These are phyloP conservation scores for Drosophila biarmipes DNA, from an alignment of 1,140 invertebrate genomes.

Conservation along the genomic window DNA sequence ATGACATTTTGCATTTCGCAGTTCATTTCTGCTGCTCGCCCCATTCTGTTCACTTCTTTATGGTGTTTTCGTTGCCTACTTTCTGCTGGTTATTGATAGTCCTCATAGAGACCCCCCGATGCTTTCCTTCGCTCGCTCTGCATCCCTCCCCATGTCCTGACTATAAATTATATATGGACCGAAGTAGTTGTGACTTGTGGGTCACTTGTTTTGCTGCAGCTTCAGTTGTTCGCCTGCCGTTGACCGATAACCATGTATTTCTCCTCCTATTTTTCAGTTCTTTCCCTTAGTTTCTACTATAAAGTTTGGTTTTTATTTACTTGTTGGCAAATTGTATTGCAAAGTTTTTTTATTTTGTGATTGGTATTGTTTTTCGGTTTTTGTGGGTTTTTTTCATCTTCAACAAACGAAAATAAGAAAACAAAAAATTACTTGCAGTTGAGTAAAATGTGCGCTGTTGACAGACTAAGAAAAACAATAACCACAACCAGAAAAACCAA, in stretches of 20 bases:
- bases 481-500: constrained; percentile 24
- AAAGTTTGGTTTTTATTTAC: constrained; percentile 3
- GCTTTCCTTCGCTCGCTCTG: not conserved
- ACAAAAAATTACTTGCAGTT: constrained; percentile 50
- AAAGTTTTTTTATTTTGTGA: constrained; percentile 26
- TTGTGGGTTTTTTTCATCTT: constrained; percentile 17
- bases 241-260: constrained; percentile 41
- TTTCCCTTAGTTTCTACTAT: not conserved
- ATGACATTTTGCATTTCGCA: constrained; percentile 60
- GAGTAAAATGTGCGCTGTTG: constrained; percentile 61
- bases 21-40: constrained; percentile 15
- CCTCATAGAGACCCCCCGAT: not conserved
- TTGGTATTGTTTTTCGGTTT: constrained; percentile 21
- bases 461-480: constrained; percentile 44
- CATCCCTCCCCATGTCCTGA: not conserved
- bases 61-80: constrained; percentile 34
- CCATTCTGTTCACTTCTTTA: constrained; percentile 12
- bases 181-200: constrained; percentile 9
- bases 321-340: constrained; percentile 65
- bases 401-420: not conserved
- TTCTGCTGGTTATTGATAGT: constrained; percentile 32
- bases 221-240: constrained; percentile 38
- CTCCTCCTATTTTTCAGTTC: not conserved
- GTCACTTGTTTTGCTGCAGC: constrained; percentile 22
- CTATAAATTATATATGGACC: constrained; percentile 31